Evolutionary conservation across 92 coral and sea anemone species (phyloP).

Genomic region (Actinostola sp.): DNA sequence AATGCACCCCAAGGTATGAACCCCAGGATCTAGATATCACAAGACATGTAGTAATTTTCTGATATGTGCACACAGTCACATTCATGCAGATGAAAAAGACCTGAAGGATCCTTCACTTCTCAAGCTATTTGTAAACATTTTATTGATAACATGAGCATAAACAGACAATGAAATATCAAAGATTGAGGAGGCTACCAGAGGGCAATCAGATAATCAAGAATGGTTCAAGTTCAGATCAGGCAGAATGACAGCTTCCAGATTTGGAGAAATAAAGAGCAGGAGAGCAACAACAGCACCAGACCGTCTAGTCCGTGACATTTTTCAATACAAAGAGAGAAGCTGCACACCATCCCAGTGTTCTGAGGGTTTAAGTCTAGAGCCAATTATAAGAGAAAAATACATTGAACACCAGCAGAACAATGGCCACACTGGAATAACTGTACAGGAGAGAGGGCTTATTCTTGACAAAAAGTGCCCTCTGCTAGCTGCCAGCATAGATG

Average conservation of each 20-base stretch:
- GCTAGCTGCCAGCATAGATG: constrained; percentile 44
- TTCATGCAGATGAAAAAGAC: no score
- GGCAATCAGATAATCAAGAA: constrained; percentile 37
- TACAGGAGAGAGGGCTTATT: constrained; percentile 40
- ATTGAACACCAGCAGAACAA: constrained; percentile 32
- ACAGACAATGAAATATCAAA: no score
- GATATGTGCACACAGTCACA: no score
- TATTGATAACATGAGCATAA: no score
- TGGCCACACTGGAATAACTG: constrained; percentile 30
- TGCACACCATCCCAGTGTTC: constrained; percentile 20
- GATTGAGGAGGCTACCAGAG: constrained; percentile 41
- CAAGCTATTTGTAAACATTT: no score
- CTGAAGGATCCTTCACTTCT: no score
- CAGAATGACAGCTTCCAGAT: constrained; percentile 63
- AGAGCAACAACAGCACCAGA: constrained; percentile 53
- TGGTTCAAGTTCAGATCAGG: constrained; percentile 49
- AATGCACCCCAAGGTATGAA: no score
- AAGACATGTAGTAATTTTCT: no score
- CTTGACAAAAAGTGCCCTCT: constrained; percentile 34
- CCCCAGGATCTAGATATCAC: no score
- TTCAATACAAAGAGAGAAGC: constrained; percentile 25
- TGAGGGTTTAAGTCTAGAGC: constrained; percentile 22
- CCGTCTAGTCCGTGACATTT: constrained; percentile 32
- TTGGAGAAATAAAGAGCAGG: constrained; percentile 58
- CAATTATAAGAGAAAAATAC: constrained; percentile 33